Evolutionary conservation across 2,113 vertebrate genomes (phyloP), one percentile per base, ranked within the genome.

Genomic region (Bothrops jararaca): DNA sequence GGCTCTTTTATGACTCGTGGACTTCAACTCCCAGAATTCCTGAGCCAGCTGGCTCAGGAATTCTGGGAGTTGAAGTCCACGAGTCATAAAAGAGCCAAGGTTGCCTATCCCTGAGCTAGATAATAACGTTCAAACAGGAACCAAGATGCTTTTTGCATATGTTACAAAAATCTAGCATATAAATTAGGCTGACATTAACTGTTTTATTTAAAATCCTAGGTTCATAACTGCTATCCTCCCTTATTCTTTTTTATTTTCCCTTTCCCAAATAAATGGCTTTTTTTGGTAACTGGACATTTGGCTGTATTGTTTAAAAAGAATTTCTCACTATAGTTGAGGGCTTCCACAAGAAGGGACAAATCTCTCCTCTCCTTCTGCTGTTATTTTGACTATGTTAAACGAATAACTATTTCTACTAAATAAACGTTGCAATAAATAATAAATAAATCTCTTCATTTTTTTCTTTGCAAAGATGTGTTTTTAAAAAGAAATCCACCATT

Each of bases 381-480:
- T 69, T 69, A 29, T n/a, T 80, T 80, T 42, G 18, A 22, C 7
- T 80, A 74, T 74, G 4, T n/a, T 80, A 91, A 7, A 22, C 20
- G 10, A 80, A 80, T 39, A 42, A 22, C 20, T 80, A 80, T 80
- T 80, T 80, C 34, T 80, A 11, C 50, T 53, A 88, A 88, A n/a
- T 53, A 53, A 52, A 54, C 20, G 29, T 29, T 53, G 52, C 23
- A 89, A 56, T 88, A 56, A 88, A 88, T 54, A 54, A 53, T 64
- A n/a, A 88, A 54, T 4, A 54, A 88, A 12, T 45, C 48, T 93
- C 57, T 86, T 90, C 20, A 45, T 92, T 92, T 50, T 24, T 85
- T 52, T 93, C 56, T 90, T 90, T 93, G 34, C 34, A 86, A 86
- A 95, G 94, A 80, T 80, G 74, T 80, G 92, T 53, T 95, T 94